Conservation (phyloP, 2,888 invertebrate genomes). For the Caradrina kadenii region DNA sequence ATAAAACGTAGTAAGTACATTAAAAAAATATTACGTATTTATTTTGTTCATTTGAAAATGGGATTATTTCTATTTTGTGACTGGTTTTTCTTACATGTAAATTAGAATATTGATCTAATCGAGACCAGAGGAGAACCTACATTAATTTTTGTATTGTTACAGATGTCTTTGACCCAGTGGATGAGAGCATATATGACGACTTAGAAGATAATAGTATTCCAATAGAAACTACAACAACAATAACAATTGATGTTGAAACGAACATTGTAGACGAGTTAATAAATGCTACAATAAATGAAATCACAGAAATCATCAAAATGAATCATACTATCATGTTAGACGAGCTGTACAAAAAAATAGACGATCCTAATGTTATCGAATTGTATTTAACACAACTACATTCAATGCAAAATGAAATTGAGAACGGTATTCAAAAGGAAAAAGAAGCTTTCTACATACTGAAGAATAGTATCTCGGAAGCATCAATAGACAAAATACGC, state of each 20-base stretch:
- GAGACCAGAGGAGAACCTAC: not conserved
- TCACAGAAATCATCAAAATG: conserved; percentile 35
- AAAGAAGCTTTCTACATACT: conserved; percentile 51
- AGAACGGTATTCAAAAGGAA: conserved; percentile 51
- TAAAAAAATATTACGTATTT: not conserved
- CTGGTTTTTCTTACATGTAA: not conserved
- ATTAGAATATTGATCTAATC: not conserved
- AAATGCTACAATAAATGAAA: conserved; percentile 51
- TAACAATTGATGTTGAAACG: not conserved
- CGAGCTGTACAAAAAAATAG: conserved; percentile 56
- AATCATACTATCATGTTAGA: conserved; percentile 58
- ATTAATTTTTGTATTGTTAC: conserved; percentile 14
- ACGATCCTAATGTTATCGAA: conserved; percentile 50
- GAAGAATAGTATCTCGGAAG: conserved; percentile 39
- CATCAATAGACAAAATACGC: conserved; percentile 42
- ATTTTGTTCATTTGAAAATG: not conserved
- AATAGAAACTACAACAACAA: too few relatives aligned
- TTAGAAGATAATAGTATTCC: not conserved
- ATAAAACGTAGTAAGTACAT: conserved; percentile 30
- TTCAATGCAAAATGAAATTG: conserved; percentile 61
- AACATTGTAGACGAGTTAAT: conserved; percentile 60
- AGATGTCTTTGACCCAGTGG: not conserved
- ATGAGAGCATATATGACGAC: not conserved
- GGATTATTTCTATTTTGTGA: not conserved
- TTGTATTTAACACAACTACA: conserved; percentile 51